Conservation (phyloP, 2,888 invertebrate species). For the Lamellibrachia columna region DNA sequence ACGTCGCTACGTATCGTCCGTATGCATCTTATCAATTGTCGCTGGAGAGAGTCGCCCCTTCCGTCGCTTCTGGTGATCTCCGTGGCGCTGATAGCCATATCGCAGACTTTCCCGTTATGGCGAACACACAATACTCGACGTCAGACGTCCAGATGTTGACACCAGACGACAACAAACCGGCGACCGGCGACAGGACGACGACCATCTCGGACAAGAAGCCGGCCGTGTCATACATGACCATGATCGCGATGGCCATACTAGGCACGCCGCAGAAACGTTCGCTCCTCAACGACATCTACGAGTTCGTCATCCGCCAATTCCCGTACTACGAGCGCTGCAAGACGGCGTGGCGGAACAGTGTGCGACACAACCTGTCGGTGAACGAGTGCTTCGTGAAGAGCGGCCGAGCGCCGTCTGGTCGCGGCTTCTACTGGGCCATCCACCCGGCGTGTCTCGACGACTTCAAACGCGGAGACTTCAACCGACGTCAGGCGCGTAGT, state of each 20-base stretch:
- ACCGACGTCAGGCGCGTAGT: constrained; percentile 22
- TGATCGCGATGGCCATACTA: constrained; percentile 31
- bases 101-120: not conserved
- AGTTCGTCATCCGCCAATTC: constrained; percentile 23
- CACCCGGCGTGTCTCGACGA: constrained; percentile 28
- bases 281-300: constrained; percentile 33
- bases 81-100: not conserved
- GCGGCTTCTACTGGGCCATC: constrained; percentile 35
- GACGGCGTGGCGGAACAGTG: constrained; percentile 30
- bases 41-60: not conserved
- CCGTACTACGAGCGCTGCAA: constrained; percentile 32
- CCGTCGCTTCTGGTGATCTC: not conserved
- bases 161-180: not conserved
- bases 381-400: constrained; percentile 35
- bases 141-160: not conserved
- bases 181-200: not conserved
- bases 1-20: not conserved
- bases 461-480: constrained; percentile 32
- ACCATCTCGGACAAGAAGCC: constrained; percentile 28
- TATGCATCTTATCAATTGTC: not conserved
- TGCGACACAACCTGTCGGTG: constrained; percentile 35
- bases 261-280: not conserved
- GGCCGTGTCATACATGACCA: constrained; percentile 25
- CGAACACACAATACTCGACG: not conserved
- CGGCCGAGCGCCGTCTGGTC: constrained; percentile 26